Conservation (phyloP, 2,888 invertebrate genomes). For the Acanthacorydalis orientalis region DNA sequence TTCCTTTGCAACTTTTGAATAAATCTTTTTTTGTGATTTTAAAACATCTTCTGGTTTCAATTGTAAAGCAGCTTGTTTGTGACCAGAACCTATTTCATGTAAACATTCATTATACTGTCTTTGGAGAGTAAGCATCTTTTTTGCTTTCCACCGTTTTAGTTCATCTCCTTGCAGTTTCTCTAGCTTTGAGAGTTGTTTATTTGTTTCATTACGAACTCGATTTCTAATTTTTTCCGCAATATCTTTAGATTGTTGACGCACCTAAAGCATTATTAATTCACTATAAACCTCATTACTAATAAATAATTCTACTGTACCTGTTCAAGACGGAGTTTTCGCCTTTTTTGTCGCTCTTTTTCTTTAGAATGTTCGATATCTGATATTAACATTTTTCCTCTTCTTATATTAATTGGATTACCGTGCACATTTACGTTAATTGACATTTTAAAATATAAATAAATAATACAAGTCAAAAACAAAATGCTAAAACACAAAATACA, state of each 20-base stretch:
- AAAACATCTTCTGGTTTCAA: slow-evolving; percentile 21
- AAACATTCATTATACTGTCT: slow-evolving; percentile 31
- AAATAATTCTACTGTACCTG: slow-evolving; percentile 29
- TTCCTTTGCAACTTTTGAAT: slow-evolving; percentile 20
- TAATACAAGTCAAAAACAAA: not conserved
- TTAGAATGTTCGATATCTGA: slow-evolving; percentile 32
- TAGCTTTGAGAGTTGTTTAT: slow-evolving; percentile 29
- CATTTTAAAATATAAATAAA: slow-evolving; percentile 24
- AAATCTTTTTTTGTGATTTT: slow-evolving; percentile 14
- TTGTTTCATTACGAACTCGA: slow-evolving; percentile 32
- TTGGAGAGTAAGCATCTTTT: slow-evolving; percentile 30
- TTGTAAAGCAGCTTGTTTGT: slow-evolving; percentile 25
- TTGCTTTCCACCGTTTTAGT: slow-evolving; percentile 32
- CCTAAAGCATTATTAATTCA: slow-evolving; percentile 22
- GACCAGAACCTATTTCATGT: slow-evolving; percentile 32
- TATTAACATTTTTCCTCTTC: slow-evolving; percentile 29
- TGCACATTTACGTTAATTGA: slow-evolving; percentile 41
- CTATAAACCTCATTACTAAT: slow-evolving; percentile 5
- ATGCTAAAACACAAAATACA: not conserved
- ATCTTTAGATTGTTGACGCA: slow-evolving; percentile 42
- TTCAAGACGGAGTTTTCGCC: slow-evolving; percentile 39
- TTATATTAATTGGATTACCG: slow-evolving; percentile 33
- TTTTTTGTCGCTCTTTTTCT: slow-evolving; percentile 36
- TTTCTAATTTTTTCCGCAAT: slow-evolving; percentile 36
- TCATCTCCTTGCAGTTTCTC: slow-evolving; percentile 32